These are phyloP conservation scores for Brachyopa scutellaris DNA, from an alignment of 2,888 invertebrate species.

Conservation along the genomic window DNA sequence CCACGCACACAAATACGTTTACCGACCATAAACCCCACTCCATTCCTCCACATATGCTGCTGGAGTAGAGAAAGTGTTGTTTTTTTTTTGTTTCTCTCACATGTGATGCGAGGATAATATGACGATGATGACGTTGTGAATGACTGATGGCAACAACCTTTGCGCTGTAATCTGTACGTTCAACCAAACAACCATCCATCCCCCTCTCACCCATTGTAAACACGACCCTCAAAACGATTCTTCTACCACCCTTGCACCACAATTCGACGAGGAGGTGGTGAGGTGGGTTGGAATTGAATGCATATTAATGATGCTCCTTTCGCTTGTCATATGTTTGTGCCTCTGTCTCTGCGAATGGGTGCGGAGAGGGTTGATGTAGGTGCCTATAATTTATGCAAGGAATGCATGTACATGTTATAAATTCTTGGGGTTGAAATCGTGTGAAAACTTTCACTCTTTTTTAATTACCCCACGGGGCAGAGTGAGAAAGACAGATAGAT, in stretches of 20 bases:
- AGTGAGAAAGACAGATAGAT: neutral
- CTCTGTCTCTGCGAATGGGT: conserved; percentile 1
- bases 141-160: conserved; percentile 68
- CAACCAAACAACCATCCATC: conserved; percentile 31
- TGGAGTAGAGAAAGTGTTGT: conserved; percentile 47
- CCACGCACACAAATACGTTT: too few relatives aligned
- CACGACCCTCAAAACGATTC: neutral
- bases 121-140: conserved; percentile 47
- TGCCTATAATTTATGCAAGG: conserved; percentile 60
- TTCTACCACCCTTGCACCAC: conserved; percentile 10
- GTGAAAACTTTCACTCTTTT: conserved; percentile 71
- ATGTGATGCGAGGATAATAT: conserved; percentile 24
- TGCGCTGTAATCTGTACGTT: conserved; percentile 62
- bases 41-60: neutral
- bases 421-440: conserved; percentile 64
- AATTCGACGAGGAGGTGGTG: neutral
- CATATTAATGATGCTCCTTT: conserved; percentile 72
- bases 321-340: conserved; percentile 44
- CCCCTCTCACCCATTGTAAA: neutral
- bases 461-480: conserved; percentile 52
- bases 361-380: conserved; percentile 8
- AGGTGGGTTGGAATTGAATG: conserved; percentile 16
- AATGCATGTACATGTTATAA: conserved; percentile 54
- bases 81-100: conserved; percentile 29
- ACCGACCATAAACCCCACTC: neutral